Percentiles rank a stretch among this genome's conserved stretches.
These are phyloP conservation scores for Zapornia atra DNA, from an alignment of 2,113 vertebrate species.

Conservation along the genomic window DNA sequence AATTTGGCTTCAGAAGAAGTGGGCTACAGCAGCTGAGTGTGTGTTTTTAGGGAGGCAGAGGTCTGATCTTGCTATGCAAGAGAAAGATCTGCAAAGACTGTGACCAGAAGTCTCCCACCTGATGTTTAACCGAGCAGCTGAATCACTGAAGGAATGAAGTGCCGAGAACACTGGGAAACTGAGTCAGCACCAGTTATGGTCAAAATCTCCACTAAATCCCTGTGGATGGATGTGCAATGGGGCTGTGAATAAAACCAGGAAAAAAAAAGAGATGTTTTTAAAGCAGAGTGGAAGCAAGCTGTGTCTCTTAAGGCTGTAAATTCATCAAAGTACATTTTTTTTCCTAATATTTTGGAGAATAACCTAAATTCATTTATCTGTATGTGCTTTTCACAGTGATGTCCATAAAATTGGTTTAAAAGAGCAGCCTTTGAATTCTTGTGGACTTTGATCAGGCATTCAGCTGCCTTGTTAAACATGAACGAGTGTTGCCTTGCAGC, in stretches of 20 bases:
- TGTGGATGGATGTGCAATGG: background rate
- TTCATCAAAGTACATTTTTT: background rate
- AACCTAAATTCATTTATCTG: background rate
- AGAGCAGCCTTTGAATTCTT: background rate
- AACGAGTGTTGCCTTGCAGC: background rate
- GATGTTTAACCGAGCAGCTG: background rate
- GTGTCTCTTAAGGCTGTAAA: background rate
- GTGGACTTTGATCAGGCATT: background rate
- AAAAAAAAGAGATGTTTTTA: fast-evolving
- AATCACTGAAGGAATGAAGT: background rate
- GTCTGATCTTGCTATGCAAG: background rate
- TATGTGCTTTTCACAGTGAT: background rate
- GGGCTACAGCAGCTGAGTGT: background rate
- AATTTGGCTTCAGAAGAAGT: background rate
- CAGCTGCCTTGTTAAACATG: background rate
- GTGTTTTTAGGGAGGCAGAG: background rate
- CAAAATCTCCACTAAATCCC: background rate
- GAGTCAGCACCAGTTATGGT: background rate
- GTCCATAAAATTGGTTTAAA: background rate
- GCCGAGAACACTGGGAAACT: background rate
- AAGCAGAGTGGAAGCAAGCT: background rate
- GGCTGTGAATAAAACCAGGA: background rate
- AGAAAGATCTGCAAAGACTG: background rate
- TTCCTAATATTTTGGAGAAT: background rate
- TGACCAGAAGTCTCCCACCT: background rate